Conservation (phyloP, 2,797 vertebrate species). For the Falco biarmicus region DNA sequence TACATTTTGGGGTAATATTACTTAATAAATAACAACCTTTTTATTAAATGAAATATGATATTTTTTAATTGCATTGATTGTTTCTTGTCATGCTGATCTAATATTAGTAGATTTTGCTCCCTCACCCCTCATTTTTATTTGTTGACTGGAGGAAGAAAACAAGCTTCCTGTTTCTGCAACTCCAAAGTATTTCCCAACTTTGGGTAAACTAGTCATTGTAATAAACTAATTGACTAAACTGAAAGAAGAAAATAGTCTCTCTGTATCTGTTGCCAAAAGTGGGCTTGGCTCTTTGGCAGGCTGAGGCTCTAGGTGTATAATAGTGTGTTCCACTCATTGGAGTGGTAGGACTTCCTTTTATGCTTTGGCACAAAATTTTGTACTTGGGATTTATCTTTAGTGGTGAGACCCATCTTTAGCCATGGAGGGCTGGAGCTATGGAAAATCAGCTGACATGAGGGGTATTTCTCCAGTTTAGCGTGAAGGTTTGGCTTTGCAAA, state of each 20-base stretch:
- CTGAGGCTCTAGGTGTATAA: background rate
- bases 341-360: background rate
- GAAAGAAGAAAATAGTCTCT: background rate
- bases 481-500: background rate
- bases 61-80: background rate
- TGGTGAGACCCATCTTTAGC: background rate
- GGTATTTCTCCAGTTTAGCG: background rate
- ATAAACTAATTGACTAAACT: background rate
- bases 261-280: background rate
- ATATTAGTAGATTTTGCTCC: background rate
- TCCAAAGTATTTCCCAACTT: background rate
- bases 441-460: background rate
- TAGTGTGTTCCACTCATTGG: accelerated
- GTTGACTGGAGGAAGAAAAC: background rate
- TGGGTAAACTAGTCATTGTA: background rate
- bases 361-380: background rate
- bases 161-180: background rate
- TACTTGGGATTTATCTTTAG: background rate
- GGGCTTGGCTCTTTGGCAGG: background rate
- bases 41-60: background rate
- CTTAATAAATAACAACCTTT: background rate
- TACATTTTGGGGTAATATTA: background rate
- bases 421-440: background rate
- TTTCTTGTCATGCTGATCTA: background rate
- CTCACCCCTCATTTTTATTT: background rate